Percentiles rank a stretch among this genome's conserved stretches.
Evolutionary conservation across 2,888 invertebrate species (phyloP).

Genomic region (Clusia tigrina): DNA sequence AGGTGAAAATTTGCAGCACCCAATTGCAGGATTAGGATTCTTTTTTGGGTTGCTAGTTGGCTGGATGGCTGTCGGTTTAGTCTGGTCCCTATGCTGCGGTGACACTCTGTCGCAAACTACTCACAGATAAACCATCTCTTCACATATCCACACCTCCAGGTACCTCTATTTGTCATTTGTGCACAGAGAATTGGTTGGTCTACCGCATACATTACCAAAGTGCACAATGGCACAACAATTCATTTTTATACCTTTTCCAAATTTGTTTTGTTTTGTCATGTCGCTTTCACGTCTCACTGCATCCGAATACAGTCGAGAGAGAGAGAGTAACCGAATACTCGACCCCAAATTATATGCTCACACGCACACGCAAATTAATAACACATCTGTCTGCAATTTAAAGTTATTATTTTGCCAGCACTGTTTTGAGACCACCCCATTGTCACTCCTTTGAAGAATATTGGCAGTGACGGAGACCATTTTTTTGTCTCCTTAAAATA

Average conservation of each 20-base stretch:
- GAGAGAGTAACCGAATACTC: conserved; percentile 17
- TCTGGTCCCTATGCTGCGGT: neutral
- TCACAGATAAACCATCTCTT: conserved; percentile 25
- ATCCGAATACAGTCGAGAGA: conserved; percentile 34
- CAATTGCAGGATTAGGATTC: conserved; percentile 49
- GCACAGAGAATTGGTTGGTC: conserved; percentile 4
- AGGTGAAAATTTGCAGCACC: conserved; percentile 29
- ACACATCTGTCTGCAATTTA: conserved; percentile 56
- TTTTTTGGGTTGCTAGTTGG: too few species aligned
- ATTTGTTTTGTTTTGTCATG: conserved; percentile 56
- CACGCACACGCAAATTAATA: conserved; percentile 61
- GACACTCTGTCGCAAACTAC: neutral
- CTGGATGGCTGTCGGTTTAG: too few species aligned
- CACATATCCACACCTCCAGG: conserved; percentile 33
- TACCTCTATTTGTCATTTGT: conserved; percentile 15
- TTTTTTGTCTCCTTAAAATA: neutral
- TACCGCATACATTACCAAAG: conserved; percentile 5
- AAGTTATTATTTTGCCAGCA: conserved; percentile 8
- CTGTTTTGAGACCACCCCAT: neutral
- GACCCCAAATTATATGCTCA: conserved; percentile 59
- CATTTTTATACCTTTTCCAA: conserved; percentile 8
- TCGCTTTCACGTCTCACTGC: conserved; percentile 56
- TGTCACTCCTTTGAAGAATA: neutral
- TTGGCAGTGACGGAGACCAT: neutral
- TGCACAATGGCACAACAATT: neutral